Evolutionary conservation across 2,797 vertebrate genomes (phyloP), one percentile per base, ranked within the genome.

Genomic region (Paguma larvata): DNA sequence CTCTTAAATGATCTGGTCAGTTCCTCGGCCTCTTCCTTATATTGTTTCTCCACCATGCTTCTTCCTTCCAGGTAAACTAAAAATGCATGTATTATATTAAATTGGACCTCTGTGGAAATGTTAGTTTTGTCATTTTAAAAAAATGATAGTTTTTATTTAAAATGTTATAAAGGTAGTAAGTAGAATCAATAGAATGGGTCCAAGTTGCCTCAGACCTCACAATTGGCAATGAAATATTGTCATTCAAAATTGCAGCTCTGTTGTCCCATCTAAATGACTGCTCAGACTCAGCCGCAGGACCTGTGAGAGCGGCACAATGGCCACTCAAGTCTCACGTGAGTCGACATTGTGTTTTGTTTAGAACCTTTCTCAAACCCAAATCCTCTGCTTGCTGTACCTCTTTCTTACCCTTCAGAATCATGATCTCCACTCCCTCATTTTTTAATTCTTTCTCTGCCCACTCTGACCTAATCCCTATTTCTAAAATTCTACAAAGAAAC

Each of bases 131-230:
- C 56, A 59, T 59, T 59, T 48, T 38, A 38, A 44, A 62, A 63
- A 89, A 77, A 78, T 63, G n/a, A 68, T 68, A 12, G 11, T 5
- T 97, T 89, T 72, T 59, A 56, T 95, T 94, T 16, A 94, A 95
- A 84, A 90, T 95, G 16, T 11, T 51, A 34, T 53, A 34, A 68
- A 32, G 75, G n/a, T 73, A 30, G 0, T 5, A 62, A 82, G 38
- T 27, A 86, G 68, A 95, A 89, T 84, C 16, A 75, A 13, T 21
- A 48, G 41, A 73, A 53, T 12, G 34, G 53, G 34, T 44, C 70
- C 46, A 65, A 51, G n/a, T 38, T 44, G 15, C 77, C 21, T 84
- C 70, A 63, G 32, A 38, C 25, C 41, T 83, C 62, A 63, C 23
- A 65, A 77, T 1, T 70, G 75, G 65, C 56, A 89, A 34, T 56